Conservation (phyloP, 2,888 invertebrate genomes). For the Theretra japonica region DNA sequence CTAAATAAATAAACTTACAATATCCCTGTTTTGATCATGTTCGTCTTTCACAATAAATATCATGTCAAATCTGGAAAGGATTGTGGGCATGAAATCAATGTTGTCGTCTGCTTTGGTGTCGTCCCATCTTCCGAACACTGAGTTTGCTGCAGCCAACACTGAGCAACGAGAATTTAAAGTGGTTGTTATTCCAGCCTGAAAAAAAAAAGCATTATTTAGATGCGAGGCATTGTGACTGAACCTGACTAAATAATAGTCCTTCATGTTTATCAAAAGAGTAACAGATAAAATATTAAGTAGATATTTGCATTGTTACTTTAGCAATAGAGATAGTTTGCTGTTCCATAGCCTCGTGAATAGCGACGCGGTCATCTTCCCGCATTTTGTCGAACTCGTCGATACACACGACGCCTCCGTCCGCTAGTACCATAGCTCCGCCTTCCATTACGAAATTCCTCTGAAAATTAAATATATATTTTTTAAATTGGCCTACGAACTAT, state of each 20-base stretch:
- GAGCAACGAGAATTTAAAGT: slow-evolving; percentile 99
- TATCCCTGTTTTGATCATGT: slow-evolving; percentile 94
- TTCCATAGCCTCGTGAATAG: slow-evolving; percentile 99
- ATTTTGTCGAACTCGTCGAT: slow-evolving; percentile 99
- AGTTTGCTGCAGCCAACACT: slow-evolving; percentile 99
- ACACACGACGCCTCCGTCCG: slow-evolving; percentile 99
- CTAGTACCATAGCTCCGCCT: slow-evolving; percentile 99
- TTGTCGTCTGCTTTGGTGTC: slow-evolving; percentile 99
- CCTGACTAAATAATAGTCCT: too few relatives aligned
- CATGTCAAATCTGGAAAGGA: slow-evolving; percentile 99
- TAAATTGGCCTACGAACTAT: too few relatives aligned
- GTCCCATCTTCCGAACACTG: slow-evolving; percentile 99
- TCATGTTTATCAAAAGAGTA: background rate
- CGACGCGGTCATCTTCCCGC: slow-evolving; percentile 99
- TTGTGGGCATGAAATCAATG: slow-evolving; percentile 99
- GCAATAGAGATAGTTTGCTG: slow-evolving; percentile 99
- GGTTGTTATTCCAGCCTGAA: slow-evolving; percentile 97
- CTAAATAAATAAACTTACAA: slow-evolving; percentile 82
- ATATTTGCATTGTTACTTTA: slow-evolving; percentile 88
- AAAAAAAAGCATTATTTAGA: slow-evolving; percentile 22
- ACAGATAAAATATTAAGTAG: background rate
- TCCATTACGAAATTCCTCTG: slow-evolving; percentile 98
- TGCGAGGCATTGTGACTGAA: too few relatives aligned
- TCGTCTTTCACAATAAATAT: slow-evolving; percentile 99
- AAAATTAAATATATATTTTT: slow-evolving; percentile 37